These are phyloP conservation scores for Aplochiton taeniatus DNA, from an alignment of 2,797 vertebrate species.

Conservation along the genomic window DNA sequence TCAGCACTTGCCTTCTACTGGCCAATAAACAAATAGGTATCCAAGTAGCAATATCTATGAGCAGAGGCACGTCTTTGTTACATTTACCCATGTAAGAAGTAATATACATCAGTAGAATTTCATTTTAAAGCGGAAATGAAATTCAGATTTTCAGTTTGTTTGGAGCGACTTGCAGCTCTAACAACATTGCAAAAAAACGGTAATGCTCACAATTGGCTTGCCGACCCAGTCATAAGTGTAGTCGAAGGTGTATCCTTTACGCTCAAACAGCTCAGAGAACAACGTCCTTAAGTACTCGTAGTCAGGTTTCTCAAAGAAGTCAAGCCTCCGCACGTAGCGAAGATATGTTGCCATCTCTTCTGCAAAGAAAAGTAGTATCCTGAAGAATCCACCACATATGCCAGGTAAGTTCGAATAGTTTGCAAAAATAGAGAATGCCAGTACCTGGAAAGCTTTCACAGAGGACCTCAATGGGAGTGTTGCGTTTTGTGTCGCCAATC, in stretches of 20 bases:
- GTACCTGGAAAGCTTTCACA: conserved; percentile 90
- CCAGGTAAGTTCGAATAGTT: neutral
- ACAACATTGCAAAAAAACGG: no score
- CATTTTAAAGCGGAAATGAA: no score
- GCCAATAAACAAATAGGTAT: no score
- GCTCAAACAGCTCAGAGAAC: conserved; percentile 87
- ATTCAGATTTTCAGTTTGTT: no score
- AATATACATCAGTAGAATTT: no score
- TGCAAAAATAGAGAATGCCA: neutral
- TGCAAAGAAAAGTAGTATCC: conserved; percentile 32
- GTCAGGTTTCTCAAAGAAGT: conserved; percentile 91
- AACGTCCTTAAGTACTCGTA: conserved; percentile 87
- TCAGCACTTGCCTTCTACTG: no score
- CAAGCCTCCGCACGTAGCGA: conserved; percentile 84
- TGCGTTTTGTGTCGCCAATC: conserved; percentile 89
- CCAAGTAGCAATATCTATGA: no score
- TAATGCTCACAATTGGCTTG: conserved; percentile 86
- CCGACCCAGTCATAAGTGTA: conserved; percentile 89
- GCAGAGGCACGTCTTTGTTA: no score
- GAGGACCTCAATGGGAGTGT: conserved; percentile 88
- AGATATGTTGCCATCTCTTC: conserved; percentile 91
- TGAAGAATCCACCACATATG: neutral
- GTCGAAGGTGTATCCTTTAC: conserved; percentile 87
- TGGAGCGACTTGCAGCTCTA: no score
- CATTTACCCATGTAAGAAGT: no score